A percentile compares a stretch with the other conserved stretches of the same genome.
These are phyloP conservation scores for Temnothorax rugatulus DNA, from an alignment of 2,888 invertebrate genomes.

Conservation along the genomic window DNA sequence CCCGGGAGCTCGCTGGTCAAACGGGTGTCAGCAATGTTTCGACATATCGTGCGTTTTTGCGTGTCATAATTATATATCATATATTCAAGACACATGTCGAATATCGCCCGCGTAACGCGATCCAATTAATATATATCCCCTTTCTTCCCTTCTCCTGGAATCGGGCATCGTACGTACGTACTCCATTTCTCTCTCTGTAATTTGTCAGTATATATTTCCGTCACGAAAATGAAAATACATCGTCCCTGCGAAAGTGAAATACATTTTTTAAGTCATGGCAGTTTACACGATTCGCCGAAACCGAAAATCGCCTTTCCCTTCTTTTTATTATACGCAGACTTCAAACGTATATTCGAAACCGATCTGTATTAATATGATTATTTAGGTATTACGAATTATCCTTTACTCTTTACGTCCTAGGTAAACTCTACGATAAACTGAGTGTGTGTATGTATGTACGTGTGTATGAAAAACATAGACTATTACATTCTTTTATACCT, in stretches of 20 bases:
- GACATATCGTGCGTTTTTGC: not conserved
- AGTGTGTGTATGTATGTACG: constrained; percentile 60
- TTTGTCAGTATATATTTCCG: constrained; percentile 72
- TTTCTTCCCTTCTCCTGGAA: constrained; percentile 57
- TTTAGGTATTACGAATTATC: constrained; percentile 62
- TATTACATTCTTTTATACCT: constrained; percentile 82
- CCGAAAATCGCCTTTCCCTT: not conserved
- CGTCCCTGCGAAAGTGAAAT: constrained; percentile 77
- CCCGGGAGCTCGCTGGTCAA: constrained; percentile 14
- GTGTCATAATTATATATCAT: constrained; percentile 56
- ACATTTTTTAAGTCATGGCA: constrained; percentile 81
- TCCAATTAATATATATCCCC: constrained; percentile 14
- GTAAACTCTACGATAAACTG: constrained; percentile 80
- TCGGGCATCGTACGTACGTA: constrained; percentile 74
- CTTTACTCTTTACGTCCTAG: constrained; percentile 74
- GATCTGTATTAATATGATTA: constrained; percentile 77
- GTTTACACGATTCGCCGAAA: constrained; percentile 78
- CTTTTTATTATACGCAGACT: constrained; percentile 67
- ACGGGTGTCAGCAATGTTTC: constrained; percentile 19
- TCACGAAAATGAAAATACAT: constrained; percentile 79
- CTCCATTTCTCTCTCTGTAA: constrained; percentile 71
- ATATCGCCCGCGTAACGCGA: constrained; percentile 47
- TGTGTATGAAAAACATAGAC: constrained; percentile 84
- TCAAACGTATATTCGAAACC: constrained; percentile 74
- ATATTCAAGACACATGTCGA: constrained; percentile 50